Base-by-base conservation (phyloP, 2,888 invertebrate species). In the Dryobotodes eremita region DNA sequence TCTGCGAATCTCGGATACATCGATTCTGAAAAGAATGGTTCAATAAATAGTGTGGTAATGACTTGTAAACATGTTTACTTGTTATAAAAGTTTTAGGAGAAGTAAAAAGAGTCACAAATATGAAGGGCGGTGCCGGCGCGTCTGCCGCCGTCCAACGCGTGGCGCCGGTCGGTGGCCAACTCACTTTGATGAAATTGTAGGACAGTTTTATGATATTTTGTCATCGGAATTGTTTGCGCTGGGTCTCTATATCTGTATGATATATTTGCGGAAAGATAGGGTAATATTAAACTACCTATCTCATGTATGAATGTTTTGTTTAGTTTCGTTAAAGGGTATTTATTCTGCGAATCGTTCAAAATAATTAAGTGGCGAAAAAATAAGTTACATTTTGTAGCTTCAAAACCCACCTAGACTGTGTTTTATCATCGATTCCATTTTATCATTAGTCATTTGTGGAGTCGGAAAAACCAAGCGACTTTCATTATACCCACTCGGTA, bases 1-100 rank as follows among this genome's bases (percentile, higher is more conserved):
- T 99, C 99, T 64, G 98, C 98, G 93, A 99, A 99, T 93, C 98
- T 97, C 86, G 99, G 99, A 93, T 98, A 96, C 94, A 97, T 97
- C 59, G 97, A 97, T 94, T 97, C 98, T 98, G 97, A 84, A 97
- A 97, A 85, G 88, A 93, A 91, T 83, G 68, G 71, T 68, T 64
- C 75, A 72, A 89, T 88, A 88, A 89, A 87, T 83, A 89, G 69
- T 81, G 75, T 78, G 64, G 77, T 79, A 84, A 88, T 88, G 84
- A 88, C 80, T 85, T 85, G 92, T 92, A 94, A 95, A 95, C 94
- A 95, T 94, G 94, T 95, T 95, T 95, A 93, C 94, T 91, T 87
- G 90, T 91, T 90, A 90, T 92, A 93, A 91, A 94, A 94, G 90
- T 95, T 94, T 92, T 89, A 90, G 75, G 78, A 88, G 89, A 86